Conservation (phyloP, 2,113 vertebrate species). For the Prionailurus viverrinus region DNA sequence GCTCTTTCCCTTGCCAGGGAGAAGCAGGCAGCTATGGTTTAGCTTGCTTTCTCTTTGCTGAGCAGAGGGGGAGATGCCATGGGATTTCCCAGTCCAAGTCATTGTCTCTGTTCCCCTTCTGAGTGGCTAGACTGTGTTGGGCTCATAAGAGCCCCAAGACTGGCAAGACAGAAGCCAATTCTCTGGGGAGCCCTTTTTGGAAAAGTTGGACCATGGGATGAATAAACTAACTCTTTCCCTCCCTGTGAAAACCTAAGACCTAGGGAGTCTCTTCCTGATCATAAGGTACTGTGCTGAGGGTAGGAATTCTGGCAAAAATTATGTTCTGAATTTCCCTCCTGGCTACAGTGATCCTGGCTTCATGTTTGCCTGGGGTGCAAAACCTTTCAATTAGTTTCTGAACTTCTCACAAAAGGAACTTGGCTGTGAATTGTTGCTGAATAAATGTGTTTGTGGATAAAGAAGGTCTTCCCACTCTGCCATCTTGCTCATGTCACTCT, state of each 20-base stretch:
- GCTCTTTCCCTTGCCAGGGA: background rate
- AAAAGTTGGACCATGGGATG: background rate
- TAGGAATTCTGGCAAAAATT: background rate
- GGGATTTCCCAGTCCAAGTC: background rate
- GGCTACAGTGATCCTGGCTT: background rate
- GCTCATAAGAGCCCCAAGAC: background rate
- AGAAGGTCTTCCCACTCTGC: background rate
- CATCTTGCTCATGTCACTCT: background rate
- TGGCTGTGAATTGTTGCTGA: background rate
- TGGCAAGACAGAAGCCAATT: background rate
- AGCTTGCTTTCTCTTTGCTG: background rate
- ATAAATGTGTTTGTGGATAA: background rate
- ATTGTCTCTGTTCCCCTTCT: background rate
- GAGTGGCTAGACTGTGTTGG: background rate
- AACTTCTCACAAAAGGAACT: conserved; percentile 22
- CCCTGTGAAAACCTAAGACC: background rate
- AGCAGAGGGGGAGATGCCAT: background rate
- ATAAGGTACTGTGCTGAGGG: background rate
- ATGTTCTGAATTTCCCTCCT: background rate
- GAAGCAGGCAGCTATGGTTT: background rate
- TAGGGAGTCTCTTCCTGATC: background rate
- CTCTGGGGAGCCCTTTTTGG: no score
- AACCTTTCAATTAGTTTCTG: background rate
- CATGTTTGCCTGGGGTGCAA: background rate
- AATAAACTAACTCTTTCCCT: background rate